Base-by-base conservation (phyloP, 1,140 invertebrate genomes). In the Drosophila novamexicana region DNA sequence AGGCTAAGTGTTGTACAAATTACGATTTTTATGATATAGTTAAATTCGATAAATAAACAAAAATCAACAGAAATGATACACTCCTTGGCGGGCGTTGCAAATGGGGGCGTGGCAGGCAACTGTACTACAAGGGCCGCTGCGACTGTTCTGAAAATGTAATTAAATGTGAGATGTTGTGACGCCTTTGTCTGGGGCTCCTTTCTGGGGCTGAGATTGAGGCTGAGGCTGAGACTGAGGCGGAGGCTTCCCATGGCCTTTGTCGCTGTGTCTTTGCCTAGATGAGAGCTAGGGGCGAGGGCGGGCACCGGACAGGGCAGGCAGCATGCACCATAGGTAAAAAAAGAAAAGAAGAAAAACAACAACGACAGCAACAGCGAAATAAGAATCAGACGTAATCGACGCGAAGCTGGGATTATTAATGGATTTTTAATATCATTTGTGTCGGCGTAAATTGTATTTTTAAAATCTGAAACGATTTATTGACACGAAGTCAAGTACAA, bases 351-450 rank as follows among this genome's bases (percentile, higher is more conserved):
- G 2, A 22, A 22, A 3, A 22, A 29, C 22, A 29, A 22, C 22
- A 22, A 22, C 22, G 4, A 22, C 22, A 22, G 32, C 1, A 6
- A 7, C 22, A 50, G 4, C 29, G 12, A 50, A 50, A 22, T 5
- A 37, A 75, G 68, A 77, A 78, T 75, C 63, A 36, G 12, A 58
- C 73, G 74, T 78, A 85, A 81, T 85, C 82, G 82, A 82, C 72
- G 82, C 58, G 58, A 73, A 70, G 75, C 73, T 58, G 37, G 75
- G 75, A 75, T 86, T 86, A 90, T 90, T 90, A 90, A 90, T 90
- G 86, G 88, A 86, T 82, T 90, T 90, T 90, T 90, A 90, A 90
- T 90, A 90, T 90, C 82, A 82, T 81, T 90, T 83, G 82, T 77
- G 82, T 90, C 82, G 79, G 82, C 70, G 79, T 88, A 78, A 88